phyloP scores from a whole-genome alignment of 1,140 invertebrate genomes.

The Nixonia krombeini region DNA sequence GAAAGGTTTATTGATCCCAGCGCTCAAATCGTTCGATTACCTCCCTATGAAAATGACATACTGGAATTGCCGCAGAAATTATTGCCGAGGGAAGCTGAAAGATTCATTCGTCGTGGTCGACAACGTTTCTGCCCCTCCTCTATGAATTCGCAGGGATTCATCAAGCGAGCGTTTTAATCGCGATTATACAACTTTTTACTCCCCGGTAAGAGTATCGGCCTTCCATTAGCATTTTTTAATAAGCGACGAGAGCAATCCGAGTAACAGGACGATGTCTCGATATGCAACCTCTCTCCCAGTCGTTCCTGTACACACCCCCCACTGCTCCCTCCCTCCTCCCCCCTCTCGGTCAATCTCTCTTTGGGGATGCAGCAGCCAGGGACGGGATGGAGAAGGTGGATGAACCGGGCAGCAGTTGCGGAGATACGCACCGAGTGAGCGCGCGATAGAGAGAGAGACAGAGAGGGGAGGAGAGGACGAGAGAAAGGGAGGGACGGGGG shows the following conservation, averaged over 20 bases:
- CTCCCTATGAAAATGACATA: no score
- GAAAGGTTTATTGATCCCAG: no score
- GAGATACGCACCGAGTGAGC: slow-evolving; percentile 33
- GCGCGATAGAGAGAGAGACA: slow-evolving; percentile 10
- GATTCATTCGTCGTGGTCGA: no score
- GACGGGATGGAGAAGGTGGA: slow-evolving; percentile 65
- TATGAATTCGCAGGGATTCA: no score
- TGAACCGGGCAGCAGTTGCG: slow-evolving; percentile 62
- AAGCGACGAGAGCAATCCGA: slow-evolving; percentile 24
- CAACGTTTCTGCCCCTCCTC: no score
- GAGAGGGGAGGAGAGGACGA: slow-evolving; percentile 30
- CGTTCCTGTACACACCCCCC: slow-evolving; percentile 4
- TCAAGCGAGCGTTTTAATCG: background rate
- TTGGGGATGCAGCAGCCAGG: slow-evolving; percentile 60
- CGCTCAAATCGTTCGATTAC: no score
- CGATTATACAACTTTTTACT: slow-evolving; percentile 7
- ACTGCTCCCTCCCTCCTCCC: slow-evolving; percentile 22
- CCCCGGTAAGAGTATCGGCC: slow-evolving; percentile 6
- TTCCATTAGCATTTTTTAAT: slow-evolving; percentile 41
- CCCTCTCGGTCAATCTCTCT: slow-evolving; percentile 43
- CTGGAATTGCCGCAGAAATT: no score
- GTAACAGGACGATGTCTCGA: slow-evolving; percentile 42
- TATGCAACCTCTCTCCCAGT: slow-evolving; percentile 37
- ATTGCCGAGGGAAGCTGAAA: no score
- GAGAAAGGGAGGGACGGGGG: slow-evolving; percentile 9